phyloP scores from a whole-genome alignment of 2,797 vertebrate genomes.

The Poeciliopsis presidionis region DNA sequence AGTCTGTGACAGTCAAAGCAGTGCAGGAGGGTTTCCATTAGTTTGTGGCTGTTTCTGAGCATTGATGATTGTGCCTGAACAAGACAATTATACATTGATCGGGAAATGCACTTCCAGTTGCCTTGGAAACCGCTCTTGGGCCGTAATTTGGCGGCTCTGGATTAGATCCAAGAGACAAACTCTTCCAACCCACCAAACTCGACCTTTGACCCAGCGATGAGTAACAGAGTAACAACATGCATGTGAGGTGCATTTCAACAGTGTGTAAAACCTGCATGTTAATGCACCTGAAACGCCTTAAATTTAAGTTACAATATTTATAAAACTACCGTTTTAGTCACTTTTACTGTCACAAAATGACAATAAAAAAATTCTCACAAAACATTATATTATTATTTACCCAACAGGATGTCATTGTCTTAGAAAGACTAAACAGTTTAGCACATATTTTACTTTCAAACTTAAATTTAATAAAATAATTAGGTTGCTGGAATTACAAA shows the following conservation, averaged over 20 bases:
- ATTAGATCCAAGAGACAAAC: constrained; percentile 50
- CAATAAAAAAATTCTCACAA: background rate
- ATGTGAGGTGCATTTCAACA: background rate
- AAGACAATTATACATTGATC: constrained; percentile 44
- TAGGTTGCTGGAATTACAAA: background rate
- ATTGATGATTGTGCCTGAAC: constrained; percentile 23
- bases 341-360: background rate
- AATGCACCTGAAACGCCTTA: background rate
- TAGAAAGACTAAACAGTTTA: background rate
- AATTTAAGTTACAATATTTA: background rate
- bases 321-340: background rate
- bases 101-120: constrained; percentile 45
- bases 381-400: background rate
- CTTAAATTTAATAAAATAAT: background rate
- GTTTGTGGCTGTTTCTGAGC: background rate
- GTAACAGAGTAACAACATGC: constrained; percentile 7
- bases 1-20: background rate
- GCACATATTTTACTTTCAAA: background rate
- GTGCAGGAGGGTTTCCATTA: background rate
- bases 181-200: constrained; percentile 44
- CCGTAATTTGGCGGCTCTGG: constrained; percentile 3
- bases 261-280: background rate
- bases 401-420: background rate
- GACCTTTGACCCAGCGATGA: background rate
- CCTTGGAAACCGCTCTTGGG: constrained; percentile 42